Conservation (phyloP, 2,888 invertebrate species). For the Catonia carolina region DNA sequence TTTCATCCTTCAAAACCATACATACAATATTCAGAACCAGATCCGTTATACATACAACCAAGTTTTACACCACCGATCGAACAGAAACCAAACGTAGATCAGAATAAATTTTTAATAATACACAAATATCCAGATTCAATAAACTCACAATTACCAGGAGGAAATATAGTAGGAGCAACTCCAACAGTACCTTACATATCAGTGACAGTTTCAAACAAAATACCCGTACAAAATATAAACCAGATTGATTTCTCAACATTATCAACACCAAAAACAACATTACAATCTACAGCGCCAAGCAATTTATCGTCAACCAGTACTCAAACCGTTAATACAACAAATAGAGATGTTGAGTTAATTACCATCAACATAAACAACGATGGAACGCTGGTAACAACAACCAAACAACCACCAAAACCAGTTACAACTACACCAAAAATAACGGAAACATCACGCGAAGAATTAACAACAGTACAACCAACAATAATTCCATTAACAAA, state of each 20-base stretch:
- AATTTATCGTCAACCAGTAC: constrained; percentile 13
- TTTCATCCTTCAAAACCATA: constrained; percentile 40
- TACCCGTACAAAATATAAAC: constrained; percentile 19
- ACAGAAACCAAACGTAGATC: constrained; percentile 22
- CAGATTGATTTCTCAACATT: not conserved
- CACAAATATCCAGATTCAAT: not conserved
- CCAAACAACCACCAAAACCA: constrained; percentile 2
- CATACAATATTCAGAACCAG: constrained; percentile 46
- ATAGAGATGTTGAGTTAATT: not conserved
- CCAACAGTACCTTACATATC: constrained; percentile 5
- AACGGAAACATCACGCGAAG: not conserved
- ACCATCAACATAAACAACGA: no score
- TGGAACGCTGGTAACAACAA: constrained; percentile 26
- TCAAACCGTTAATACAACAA: constrained; percentile 7
- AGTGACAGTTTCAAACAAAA: constrained; percentile 4
- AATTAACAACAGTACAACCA: constrained; percentile 2
- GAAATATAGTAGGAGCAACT: not conserved
- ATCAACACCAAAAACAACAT: constrained; percentile 18
- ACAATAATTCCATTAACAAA: not conserved
- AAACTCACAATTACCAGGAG: not conserved
- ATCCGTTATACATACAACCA: constrained; percentile 42
- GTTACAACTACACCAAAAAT: not conserved
- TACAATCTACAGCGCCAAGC: constrained; percentile 15
- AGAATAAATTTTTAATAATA: not conserved
- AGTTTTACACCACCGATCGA: constrained; percentile 23